Conservation (phyloP, 2,888 invertebrate genomes). For the Perithous albicinctus region DNA sequence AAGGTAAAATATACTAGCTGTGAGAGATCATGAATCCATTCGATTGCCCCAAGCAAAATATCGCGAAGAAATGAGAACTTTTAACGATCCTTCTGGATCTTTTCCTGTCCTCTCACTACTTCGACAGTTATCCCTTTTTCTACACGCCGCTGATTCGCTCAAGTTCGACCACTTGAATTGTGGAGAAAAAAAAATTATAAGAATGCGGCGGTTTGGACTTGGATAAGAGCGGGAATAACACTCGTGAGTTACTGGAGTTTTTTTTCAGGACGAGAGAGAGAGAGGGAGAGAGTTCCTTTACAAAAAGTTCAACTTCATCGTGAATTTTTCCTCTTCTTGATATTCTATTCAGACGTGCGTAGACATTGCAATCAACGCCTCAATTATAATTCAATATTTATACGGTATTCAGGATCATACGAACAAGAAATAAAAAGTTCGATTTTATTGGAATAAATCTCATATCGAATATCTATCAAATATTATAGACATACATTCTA, state of each 20-base stretch:
- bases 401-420: neutral
- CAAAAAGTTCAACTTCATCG: neutral
- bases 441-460: neutral
- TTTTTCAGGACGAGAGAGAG: too few species aligned
- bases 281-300: neutral
- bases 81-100: constrained; percentile 54
- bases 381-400: neutral
- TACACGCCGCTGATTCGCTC: neutral
- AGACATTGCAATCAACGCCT: neutral
- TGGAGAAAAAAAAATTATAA: neutral
- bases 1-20: constrained; percentile 32
- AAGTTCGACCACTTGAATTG: neutral
- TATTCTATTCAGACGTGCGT: neutral
- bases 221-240: neutral
- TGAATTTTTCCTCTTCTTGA: neutral
- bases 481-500: too few species aligned
- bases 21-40: constrained; percentile 1
- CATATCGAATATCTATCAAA: neutral
- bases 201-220: neutral
- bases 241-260: neutral
- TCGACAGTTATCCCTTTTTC: neutral
- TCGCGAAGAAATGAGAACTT: constrained; percentile 43
- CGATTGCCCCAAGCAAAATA: constrained; percentile 22
- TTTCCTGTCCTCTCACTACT: neutral
- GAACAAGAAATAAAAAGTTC: neutral